A percentile compares a stretch with the other conserved stretches of the same genome.
Evolutionary conservation across 2,113 vertebrate species (phyloP).

Genomic region (Desmodus rotundus): DNA sequence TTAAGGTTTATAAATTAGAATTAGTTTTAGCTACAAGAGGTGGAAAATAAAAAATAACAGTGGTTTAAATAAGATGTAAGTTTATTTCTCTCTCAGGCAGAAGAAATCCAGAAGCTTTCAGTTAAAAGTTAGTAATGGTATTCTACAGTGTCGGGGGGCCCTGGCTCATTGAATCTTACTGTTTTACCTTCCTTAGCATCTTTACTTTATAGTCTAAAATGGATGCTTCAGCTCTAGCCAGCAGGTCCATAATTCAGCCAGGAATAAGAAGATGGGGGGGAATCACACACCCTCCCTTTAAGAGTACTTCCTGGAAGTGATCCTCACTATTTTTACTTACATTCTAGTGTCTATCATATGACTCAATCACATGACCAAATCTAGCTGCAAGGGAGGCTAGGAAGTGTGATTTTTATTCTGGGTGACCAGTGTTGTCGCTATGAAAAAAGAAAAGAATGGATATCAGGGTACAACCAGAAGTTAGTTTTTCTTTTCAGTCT

Average conservation of each 20-base stretch:
- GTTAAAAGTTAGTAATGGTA: no score
- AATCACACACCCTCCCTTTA: not conserved
- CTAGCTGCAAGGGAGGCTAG: not conserved
- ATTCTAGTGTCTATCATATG: not conserved
- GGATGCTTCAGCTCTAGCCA: not conserved
- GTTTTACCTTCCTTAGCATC: not conserved
- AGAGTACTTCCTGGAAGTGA: not conserved
- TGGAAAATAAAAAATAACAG: not conserved
- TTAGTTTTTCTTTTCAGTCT: not conserved
- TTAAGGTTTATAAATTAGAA: not conserved
- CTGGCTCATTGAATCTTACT: not conserved
- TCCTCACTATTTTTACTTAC: not conserved
- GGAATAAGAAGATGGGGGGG: not conserved
- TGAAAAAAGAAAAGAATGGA: not conserved
- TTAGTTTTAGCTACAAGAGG: not conserved
- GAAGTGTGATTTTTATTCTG: not conserved
- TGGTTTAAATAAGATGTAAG: not conserved
- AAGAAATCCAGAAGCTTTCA: not conserved
- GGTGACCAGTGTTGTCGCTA: not conserved
- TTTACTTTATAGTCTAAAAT: not conserved
- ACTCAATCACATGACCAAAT: not conserved
- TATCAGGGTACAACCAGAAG: not conserved
- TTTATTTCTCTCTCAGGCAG: not conserved
- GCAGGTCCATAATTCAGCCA: not conserved
- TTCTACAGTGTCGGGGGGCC: not conserved